Base-by-base conservation (phyloP, 2,888 invertebrate genomes). In the Phengaris arion region DNA sequence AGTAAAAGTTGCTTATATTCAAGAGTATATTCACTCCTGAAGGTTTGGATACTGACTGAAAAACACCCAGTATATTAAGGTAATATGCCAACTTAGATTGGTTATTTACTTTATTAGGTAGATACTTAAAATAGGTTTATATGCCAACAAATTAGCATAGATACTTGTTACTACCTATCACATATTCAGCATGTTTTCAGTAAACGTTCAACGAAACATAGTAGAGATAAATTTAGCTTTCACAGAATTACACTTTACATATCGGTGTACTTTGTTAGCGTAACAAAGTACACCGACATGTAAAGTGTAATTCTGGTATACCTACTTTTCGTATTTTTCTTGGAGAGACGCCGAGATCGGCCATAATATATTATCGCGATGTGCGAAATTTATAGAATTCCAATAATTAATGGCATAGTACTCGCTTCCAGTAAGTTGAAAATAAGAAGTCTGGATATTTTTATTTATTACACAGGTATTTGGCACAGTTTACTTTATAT, bases 291-390 rank as follows among this genome's bases (percentile, higher is more conserved):
- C 15, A 9, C 46, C 10, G n/a, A 69, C 10, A 48, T 48, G 15
- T 15, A 51, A 45, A 15, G 15, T 51, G 70, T 48, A 10, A 15
- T 48, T 70, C 15, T 22, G 22, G 51, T 22, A 54, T 72, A 54
- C 2, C 35, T 35, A 35, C 35, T 72, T 52, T 48, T 70, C 72
- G 74, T 82, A 81, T 82, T 82, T 81, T 80, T 77, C 74, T 83
- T 83, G 81, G 81, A 82, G 79, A 82, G 80, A 76, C 79, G 81
- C 83, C 83, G 81, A 82, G 81, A 78, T 64, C 75, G 77, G 68
- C 75, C 75, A 78, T 69, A 51, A 78, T 69, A 51, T 74, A 68
- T 74, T 76, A 55, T 75, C 75, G 70, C 35, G 46, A 13, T 75
- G 59, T 77, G 22, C 54, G 68, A 75, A 74, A 77, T 75, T 46